Conservation (phyloP, 2,888 invertebrate species). For the Stenurella melanura region DNA sequence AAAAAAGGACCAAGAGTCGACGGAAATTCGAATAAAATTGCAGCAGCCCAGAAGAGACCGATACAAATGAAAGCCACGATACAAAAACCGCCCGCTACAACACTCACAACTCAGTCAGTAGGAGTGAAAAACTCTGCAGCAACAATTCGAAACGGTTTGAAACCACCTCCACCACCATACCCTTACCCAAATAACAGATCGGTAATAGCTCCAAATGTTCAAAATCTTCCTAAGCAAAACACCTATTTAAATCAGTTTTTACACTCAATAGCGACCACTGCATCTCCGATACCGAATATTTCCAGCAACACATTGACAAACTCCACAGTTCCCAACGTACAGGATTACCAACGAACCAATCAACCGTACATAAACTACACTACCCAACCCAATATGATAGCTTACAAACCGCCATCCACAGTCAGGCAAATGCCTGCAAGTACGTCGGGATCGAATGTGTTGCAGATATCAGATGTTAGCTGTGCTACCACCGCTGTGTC, state of each 20-base stretch:
- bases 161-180: neutral
- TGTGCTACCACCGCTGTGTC: neutral
- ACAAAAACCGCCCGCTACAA: neutral
- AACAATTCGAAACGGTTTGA: neutral
- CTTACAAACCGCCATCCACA: neutral
- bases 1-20: neutral
- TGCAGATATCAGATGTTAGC: slow-evolving; percentile 23
- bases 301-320: neutral
- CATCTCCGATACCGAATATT: neutral
- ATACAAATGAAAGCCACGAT: neutral
- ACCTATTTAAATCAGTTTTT: neutral
- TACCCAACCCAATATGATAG: neutral
- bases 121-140: neutral
- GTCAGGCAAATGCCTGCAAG: neutral
- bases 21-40: neutral
- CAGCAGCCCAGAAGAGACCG: neutral
- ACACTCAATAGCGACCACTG: neutral
- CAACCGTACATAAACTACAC: neutral
- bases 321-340: neutral
- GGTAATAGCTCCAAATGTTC: neutral
- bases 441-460: neutral
- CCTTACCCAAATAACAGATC: neutral
- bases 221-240: neutral
- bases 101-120: neutral
- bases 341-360: neutral